Percentiles rank a stretch among this genome's conserved stretches.
Conservation (phyloP, 1,140 invertebrate species). For the Drosophila kikkawai region DNA sequence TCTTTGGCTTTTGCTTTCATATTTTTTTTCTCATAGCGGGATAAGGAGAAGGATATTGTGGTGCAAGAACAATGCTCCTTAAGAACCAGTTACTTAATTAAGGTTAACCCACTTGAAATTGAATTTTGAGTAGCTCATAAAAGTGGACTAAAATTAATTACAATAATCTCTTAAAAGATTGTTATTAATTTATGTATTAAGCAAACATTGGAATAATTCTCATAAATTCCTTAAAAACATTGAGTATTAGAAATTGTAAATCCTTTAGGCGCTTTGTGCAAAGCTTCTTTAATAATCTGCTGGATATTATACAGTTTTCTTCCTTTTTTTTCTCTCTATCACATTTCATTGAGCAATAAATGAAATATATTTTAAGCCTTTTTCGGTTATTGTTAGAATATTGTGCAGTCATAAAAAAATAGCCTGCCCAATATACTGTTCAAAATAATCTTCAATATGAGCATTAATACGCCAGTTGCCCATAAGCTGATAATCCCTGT, state of each 20-base stretch:
- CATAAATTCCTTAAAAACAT: neutral
- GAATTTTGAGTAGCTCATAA: too few species aligned
- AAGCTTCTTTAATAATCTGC: conserved; percentile 4
- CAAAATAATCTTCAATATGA: conserved; percentile 15
- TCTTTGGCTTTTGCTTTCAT: conserved; percentile 2
- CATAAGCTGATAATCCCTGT: conserved; percentile 36
- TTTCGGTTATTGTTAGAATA: conserved; percentile 23
- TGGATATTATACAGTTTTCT: neutral
- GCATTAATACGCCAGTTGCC: conserved; percentile 32
- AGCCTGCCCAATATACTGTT: neutral
- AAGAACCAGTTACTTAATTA: neutral
- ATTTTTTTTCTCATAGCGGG: conserved; percentile 5
- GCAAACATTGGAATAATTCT: neutral
- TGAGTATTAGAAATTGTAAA: neutral
- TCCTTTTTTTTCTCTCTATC: neutral
- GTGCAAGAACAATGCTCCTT: neutral
- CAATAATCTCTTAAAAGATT: neutral
- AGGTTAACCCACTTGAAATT: too few species aligned
- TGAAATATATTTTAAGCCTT: conserved; percentile 6
- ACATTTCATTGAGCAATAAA: conserved; percentile 15
- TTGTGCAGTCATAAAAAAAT: conserved; percentile 1
- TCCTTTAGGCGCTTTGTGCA: neutral
- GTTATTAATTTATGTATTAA: neutral
- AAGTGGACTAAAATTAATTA: neutral
- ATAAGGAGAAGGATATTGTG: conserved; percentile 10